Evolutionary conservation across 1,140 invertebrate genomes (phyloP), one percentile per base, ranked within the genome.

Genomic region (Anoplophora glabripennis): DNA sequence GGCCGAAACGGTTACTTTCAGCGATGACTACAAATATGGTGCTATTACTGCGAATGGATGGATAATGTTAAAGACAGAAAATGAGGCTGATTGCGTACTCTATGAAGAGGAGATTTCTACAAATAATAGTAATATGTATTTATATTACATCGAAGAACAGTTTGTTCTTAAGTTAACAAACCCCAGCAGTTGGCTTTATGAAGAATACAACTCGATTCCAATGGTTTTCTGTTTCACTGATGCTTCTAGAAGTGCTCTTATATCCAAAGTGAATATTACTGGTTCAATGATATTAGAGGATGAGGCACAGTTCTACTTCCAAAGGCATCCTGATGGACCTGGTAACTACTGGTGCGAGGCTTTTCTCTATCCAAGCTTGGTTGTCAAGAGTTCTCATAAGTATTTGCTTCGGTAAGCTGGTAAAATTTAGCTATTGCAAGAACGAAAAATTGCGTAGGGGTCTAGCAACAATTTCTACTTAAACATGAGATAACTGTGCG

Each of bases 261-360:
- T 58, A 3, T 53, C 61, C 47, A 49, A 14, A 10, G 9, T 52
- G 0, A n/a, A 52, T 17, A 33, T 54, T 33, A 17, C 21, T 5
- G 21, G 21, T 28, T 28, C 21, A 14, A 44, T 12, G 7, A 54
- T 7, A 12, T 33, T 12, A 42, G 21, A 44, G 7, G 15, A 54
- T 17, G 12, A 35, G 3, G 10, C 37, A 5, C 17, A 9, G 17
- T 54, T 54, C 15, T 40, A 4, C 8, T 54, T 54, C 18, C 2
- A 10, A 12, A 10, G 17, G 3, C n/a, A 33, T 5, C n/a, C 3
- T 10, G 38, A 42, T 35, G 59, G 53, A 3, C 59, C 64, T 0
- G 64, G 64, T 17, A 9, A 59, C 34, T 65, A 65, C 34, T 65
- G 64, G 64, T 65, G 64, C 49, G 37, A 65, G 47, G 64, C 56